phyloP scores from a whole-genome alignment of 2,797 vertebrate genomes.

The Lutjanus campechanus region DNA sequence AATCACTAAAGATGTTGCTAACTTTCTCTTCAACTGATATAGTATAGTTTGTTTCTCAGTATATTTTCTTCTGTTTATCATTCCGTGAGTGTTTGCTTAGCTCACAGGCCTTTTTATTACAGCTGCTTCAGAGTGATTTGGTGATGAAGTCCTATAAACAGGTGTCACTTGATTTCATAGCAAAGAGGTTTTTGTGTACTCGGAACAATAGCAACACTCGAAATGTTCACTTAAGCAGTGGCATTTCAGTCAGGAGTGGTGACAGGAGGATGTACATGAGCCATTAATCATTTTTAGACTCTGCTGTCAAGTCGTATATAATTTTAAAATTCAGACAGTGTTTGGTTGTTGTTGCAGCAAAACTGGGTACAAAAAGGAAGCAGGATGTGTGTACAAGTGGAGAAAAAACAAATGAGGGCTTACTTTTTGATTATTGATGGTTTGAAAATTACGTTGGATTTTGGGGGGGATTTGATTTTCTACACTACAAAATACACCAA shows the following conservation, averaged over 20 bases:
- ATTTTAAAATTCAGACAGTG: neutral
- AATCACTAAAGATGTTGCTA: neutral
- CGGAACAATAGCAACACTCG: conserved; percentile 18
- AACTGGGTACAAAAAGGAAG: neutral
- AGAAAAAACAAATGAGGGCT: neutral
- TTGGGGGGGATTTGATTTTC: too few relatives aligned
- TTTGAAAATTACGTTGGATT: neutral
- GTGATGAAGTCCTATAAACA: conserved; percentile 1
- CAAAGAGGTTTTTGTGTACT: conserved; percentile 23
- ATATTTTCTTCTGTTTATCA: conserved; percentile 9
- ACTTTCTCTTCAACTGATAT: neutral
- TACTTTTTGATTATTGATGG: neutral
- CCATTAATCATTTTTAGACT: conserved; percentile 40
- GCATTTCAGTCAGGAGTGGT: conserved; percentile 12
- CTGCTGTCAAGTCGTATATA: neutral
- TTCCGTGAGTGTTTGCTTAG: neutral
- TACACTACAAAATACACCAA: too few relatives aligned
- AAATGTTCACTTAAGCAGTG: conserved; percentile 8
- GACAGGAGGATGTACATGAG: conserved; percentile 5
- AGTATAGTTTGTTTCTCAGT: neutral
- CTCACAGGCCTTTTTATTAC: neutral
- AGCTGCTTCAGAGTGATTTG: conserved; percentile 35
- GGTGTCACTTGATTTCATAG: conserved; percentile 17
- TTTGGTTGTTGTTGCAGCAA: neutral
- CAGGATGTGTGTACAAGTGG: neutral